A percentile compares a stretch with the other conserved stretches of the same genome.
Evolutionary conservation across 2,888 invertebrate genomes (phyloP).

Genomic region (Hedya salicella): DNA sequence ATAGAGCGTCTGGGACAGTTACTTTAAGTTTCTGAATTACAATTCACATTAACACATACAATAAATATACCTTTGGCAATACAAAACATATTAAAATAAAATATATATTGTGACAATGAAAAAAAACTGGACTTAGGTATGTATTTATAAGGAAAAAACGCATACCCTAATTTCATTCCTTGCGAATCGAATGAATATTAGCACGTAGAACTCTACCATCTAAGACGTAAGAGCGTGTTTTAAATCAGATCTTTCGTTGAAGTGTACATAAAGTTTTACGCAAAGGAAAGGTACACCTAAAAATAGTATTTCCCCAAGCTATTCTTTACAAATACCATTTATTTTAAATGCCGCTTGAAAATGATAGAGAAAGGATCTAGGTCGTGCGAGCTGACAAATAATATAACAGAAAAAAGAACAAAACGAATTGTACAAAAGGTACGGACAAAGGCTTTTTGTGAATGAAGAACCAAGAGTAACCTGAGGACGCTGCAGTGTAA

Average conservation of each 20-base stretch:
- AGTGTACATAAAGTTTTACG: neutral
- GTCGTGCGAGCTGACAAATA: conserved; percentile 39
- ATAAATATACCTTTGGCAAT: too few relatives aligned
- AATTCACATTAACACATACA: too few relatives aligned
- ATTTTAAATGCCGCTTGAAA: conserved; percentile 22
- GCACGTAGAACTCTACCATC: too few relatives aligned
- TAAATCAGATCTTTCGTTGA: neutral
- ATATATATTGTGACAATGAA: too few relatives aligned
- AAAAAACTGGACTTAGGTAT: too few relatives aligned
- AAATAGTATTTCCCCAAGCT: neutral
- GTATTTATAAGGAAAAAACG: too few relatives aligned
- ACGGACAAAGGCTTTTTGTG: conserved; percentile 41
- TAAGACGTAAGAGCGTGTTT: neutral
- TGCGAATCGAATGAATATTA: too few relatives aligned
- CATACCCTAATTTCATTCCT: too few relatives aligned
- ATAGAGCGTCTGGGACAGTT: neutral
- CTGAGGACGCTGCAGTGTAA: conserved; percentile 21
- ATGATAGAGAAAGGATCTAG: conserved; percentile 34
- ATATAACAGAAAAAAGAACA: conserved; percentile 38
- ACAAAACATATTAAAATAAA: too few relatives aligned
- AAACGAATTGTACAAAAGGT: conserved; percentile 39
- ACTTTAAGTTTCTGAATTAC: neutral
- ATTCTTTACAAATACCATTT: conserved; percentile 18
- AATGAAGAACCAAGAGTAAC: conserved; percentile 37
- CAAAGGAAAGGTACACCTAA: neutral